These are phyloP conservation scores for Bugulina stolonifera DNA, from an alignment of 2,888 invertebrate genomes.

Conservation along the genomic window DNA sequence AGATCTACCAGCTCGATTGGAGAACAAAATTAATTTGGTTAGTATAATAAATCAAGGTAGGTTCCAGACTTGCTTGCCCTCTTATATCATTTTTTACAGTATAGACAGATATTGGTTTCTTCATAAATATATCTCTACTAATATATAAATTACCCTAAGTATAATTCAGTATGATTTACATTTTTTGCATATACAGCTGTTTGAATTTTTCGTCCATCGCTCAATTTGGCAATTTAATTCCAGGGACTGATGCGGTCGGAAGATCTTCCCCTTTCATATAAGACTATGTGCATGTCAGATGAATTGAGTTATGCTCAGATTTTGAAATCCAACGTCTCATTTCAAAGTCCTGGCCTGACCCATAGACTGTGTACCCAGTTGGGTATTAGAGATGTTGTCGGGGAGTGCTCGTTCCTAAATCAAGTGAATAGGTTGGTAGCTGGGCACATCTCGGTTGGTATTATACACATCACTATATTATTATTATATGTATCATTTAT, in stretches of 20 bases:
- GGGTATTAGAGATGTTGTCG: slow-evolving; percentile 34
- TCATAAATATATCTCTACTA: too few species aligned
- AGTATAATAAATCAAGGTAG: neutral
- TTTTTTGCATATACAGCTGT: too few species aligned
- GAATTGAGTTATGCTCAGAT: slow-evolving; percentile 38
- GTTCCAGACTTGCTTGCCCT: too few species aligned
- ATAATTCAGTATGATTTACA: too few species aligned
- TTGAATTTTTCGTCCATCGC: too few species aligned
- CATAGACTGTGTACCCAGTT: slow-evolving; percentile 51
- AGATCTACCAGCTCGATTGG: neutral
- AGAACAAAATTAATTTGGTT: neutral
- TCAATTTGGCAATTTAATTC: too few species aligned
- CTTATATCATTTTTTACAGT: too few species aligned
- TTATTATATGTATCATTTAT: neutral
- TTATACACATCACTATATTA: too few species aligned
- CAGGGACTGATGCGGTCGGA: slow-evolving; percentile 4
- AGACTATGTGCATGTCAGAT: slow-evolving; percentile 32
- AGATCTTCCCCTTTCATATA: slow-evolving; percentile 1
- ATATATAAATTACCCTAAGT: too few species aligned
- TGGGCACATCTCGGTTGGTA: neutral
- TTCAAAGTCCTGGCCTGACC: slow-evolving; percentile 57
- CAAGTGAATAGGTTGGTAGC: neutral
- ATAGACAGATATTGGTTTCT: too few species aligned
- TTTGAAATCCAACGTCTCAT: slow-evolving; percentile 49
- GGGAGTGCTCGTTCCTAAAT: neutral